phyloP scores from a whole-genome alignment of 2,888 invertebrate genomes.

The Eutolmus rufibarbis region DNA sequence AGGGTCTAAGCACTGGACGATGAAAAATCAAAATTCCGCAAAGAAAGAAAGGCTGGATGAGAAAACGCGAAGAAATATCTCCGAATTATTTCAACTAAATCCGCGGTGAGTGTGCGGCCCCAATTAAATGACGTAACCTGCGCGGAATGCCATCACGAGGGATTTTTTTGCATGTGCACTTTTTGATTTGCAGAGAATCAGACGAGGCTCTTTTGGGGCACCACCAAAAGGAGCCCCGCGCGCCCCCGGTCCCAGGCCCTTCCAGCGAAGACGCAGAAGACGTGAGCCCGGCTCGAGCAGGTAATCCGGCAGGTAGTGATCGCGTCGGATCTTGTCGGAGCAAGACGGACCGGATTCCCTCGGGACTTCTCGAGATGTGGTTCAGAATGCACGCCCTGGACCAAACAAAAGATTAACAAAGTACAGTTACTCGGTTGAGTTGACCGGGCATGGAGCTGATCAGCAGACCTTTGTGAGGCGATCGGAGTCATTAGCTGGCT shows the following conservation, averaged over 20 bases:
- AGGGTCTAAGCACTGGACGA: background rate
- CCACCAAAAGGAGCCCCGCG: background rate
- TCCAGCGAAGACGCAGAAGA: background rate
- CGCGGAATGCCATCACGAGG: background rate
- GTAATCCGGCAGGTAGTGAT: constrained; percentile 23
- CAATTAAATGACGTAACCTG: constrained; percentile 27
- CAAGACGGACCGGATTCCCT: background rate
- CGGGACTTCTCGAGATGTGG: background rate
- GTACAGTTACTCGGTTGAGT: constrained; percentile 10
- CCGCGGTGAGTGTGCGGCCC: background rate
- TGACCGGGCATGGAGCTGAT: background rate
- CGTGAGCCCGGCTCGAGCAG: background rate
- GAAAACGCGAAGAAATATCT: background rate
- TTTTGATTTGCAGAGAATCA: background rate
- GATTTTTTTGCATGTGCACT: background rate
- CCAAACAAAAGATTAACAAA: constrained; percentile 35
- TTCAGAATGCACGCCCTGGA: constrained; percentile 7
- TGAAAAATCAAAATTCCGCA: background rate
- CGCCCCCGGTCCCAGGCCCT: background rate
- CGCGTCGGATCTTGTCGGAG: constrained; percentile 17
- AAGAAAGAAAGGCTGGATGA: background rate
- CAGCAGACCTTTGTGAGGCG: background rate
- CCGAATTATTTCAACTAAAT: background rate
- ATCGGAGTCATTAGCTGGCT: background rate
- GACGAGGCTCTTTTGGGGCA: background rate